These are phyloP conservation scores for Lasioglossum oenotherae DNA, from an alignment of 2,888 invertebrate genomes.

Conservation along the genomic window DNA sequence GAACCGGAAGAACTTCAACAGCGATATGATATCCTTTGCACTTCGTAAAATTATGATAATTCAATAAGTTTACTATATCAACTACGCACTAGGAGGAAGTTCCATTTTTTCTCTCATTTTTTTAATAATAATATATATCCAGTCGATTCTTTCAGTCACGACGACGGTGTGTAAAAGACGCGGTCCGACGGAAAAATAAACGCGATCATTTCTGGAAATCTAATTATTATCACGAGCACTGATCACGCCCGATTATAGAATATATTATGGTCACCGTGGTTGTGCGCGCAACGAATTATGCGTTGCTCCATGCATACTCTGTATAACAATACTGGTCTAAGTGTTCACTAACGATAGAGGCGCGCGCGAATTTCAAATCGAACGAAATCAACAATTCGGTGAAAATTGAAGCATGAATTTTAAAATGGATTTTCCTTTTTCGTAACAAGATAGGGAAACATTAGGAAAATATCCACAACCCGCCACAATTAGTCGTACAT, in stretches of 20 bases:
- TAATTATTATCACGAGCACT: slow-evolving; percentile 55
- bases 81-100: slow-evolving; percentile 56
- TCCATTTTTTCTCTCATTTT: slow-evolving; percentile 9
- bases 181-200: slow-evolving; percentile 60
- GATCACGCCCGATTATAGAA: slow-evolving; percentile 25
- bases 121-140: slow-evolving; percentile 23
- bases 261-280: slow-evolving; percentile 46
- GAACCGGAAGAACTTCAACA: slow-evolving; percentile 69
- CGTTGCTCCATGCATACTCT: slow-evolving; percentile 45
- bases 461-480: slow-evolving; percentile 66
- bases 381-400: slow-evolving; percentile 25
- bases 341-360: slow-evolving; percentile 28
- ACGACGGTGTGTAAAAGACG: slow-evolving; percentile 52
- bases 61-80: slow-evolving; percentile 34
- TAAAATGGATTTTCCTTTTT: slow-evolving; percentile 23
- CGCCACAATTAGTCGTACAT: slow-evolving; percentile 22
- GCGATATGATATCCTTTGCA: slow-evolving; percentile 68
- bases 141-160: slow-evolving; percentile 51
- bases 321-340: slow-evolving; percentile 52
- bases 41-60: slow-evolving; percentile 61
- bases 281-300: slow-evolving; percentile 53
- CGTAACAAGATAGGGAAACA: slow-evolving; percentile 58
- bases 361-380: slow-evolving; percentile 16
- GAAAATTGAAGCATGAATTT: slow-evolving; percentile 40
- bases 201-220: slow-evolving; percentile 56